Evolutionary conservation across 2,797 vertebrate species (phyloP), one percentile per base, ranked within the genome.

Genomic region (Enteromius afrohamiltoni): DNA sequence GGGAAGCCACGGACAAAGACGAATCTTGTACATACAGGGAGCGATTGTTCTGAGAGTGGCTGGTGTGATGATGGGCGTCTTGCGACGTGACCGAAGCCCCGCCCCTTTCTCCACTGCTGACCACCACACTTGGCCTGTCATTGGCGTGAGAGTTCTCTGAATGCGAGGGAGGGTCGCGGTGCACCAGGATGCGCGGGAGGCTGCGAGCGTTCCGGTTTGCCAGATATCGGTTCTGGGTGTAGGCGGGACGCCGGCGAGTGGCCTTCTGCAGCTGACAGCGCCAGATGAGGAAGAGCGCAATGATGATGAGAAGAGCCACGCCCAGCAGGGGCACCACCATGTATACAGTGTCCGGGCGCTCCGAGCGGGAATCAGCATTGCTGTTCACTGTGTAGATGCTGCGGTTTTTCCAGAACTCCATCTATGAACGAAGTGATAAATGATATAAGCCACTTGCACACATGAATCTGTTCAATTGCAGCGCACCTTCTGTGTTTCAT

Each of bases 381-480:
- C 94, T 95, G 90, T 93, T 96, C 82, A 95, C 93, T 0, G 95
- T 93, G 87, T 94, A 96, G n/a, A 93, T 87, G 34, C 87, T 91
- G 68, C 96, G 96, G n/a, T 92, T 94, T 88, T 96, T 97, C 96
- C 96, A 97, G 79, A 96, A 96, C 91, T 97, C 96, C 96, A 97
- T 96, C 96, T 97, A 89, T 0, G 40, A 80, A 3, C 21, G 45
- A 74, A 47, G 40, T 78, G n/a, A 60, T 16, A 64, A 45, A 64
- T 31, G 14, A 17, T 64, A 31, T 58, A 23, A 49, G 10, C 19
- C 47, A 74, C 29, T 53, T 74, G 31, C 29, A 74, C 71, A 53
- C 10, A 79, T 51, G 60, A 62, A 62, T 14, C 26, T 65, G 9
- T 49, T 64, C 13, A 45, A 71, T 3, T 31, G 70, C 70, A 21